These are phyloP conservation scores for Eristalis tenax DNA, from an alignment of 2,888 invertebrate genomes.

Conservation along the genomic window DNA sequence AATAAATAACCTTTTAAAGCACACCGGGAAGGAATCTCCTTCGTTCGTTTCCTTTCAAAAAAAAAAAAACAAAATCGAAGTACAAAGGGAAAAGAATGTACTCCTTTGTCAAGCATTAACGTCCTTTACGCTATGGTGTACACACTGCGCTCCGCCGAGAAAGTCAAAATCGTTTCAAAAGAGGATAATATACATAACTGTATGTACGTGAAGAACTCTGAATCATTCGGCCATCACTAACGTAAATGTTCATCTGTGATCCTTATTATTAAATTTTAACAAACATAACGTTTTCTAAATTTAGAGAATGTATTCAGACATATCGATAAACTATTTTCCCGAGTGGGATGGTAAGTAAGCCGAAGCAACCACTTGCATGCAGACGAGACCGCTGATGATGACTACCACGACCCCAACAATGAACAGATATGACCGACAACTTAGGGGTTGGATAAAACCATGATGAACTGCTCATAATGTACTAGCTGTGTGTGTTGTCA, in stretches of 20 bases:
- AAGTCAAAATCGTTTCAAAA: not conserved
- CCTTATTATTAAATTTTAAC: constrained; percentile 39
- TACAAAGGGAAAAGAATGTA: not conserved
- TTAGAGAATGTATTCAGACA: constrained; percentile 42
- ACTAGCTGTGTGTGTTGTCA: constrained; percentile 30
- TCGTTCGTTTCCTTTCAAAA: too few species aligned
- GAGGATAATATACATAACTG: not conserved
- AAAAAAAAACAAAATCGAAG: too few species aligned
- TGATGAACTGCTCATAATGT: not conserved
- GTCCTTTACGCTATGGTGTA: not conserved
- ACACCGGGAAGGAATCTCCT: not conserved
- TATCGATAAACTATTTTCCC: constrained; percentile 41
- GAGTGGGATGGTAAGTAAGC: constrained; percentile 15
- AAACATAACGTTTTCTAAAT: constrained; percentile 23
- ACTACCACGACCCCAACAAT: constrained; percentile 12
- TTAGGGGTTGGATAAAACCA: not conserved
- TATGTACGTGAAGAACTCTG: not conserved
- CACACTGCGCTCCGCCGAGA: not conserved
- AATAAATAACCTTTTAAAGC: not conserved
- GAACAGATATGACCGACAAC: not conserved
- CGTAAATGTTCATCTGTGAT: constrained; percentile 10
- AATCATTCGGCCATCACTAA: constrained; percentile 12
- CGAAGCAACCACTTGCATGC: constrained; percentile 10
- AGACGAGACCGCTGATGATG: not conserved
- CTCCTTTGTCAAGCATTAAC: not conserved